Evolutionary conservation across 2,113 vertebrate species (phyloP), one percentile per base, ranked within the genome.

Genomic region (Anas platyrhynchos): DNA sequence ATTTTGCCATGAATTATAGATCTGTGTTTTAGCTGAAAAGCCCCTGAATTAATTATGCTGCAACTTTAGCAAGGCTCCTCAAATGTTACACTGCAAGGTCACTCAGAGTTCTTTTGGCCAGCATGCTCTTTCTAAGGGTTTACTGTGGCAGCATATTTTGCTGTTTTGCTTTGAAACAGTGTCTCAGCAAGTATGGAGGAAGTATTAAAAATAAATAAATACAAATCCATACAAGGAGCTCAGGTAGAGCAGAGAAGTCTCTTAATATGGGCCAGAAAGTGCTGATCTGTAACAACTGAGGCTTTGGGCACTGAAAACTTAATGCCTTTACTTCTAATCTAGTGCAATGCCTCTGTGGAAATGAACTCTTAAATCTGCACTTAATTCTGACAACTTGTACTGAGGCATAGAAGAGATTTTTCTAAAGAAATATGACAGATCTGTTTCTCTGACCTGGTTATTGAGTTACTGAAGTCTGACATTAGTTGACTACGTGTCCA

Each of bases 241-340:
- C 59, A 96, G 69, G 56, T 65, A 56, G 59, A 89, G 62, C 68
- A 96, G 77, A 50, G 43, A 43, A 89, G 78, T 81, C 59, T 77
- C 44, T 93, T 93, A 76, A 82, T 89, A 73, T 85, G 86, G 14
- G 41, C 48, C 44, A 74, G 17, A 36, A 88, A 92, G 52, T 89
- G 69, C 68, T 89, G 27, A 69, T 88, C 18, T 83, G 3, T 71
- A 91, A 93, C 73, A 97, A 86, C 52, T 4, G 46, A 88, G 38
- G 56, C 71, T 96, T 89, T 94, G 66, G 92, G 71, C 46, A 62
- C 46, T 90, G 77, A 34, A 94, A 97, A 97, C 34, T 89, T 90
- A 95, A 95, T 95, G 31, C 26, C 44, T 34, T 94, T 91, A 80
- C 73, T 83, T 73, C 72, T 94, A 95, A 95, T 83, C 63, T 89